Conservation (phyloP, 1,140 invertebrate genomes). For the Eulimnadia texana region DNA sequence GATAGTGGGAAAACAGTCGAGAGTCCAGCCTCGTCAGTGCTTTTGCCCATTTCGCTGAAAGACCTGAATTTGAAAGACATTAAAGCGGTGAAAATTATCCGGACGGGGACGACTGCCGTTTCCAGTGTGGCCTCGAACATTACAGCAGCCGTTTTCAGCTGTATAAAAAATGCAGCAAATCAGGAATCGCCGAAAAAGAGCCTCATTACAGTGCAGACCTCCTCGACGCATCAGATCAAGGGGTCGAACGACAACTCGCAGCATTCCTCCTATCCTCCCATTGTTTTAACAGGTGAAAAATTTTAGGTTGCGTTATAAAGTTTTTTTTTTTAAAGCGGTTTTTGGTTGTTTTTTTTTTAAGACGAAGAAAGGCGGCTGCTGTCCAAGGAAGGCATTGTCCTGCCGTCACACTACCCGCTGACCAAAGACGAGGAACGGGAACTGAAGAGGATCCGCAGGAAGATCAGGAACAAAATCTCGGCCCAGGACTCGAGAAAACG, state of each 20-base stretch:
- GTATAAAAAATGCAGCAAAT: slow-evolving; percentile 1
- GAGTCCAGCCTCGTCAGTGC: background rate
- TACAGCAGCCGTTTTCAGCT: background rate
- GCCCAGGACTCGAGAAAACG: slow-evolving; percentile 82
- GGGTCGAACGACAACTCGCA: background rate
- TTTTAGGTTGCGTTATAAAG: background rate
- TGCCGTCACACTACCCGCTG: slow-evolving; percentile 68
- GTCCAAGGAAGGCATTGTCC: slow-evolving; percentile 60
- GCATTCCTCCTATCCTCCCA: slow-evolving; percentile 9
- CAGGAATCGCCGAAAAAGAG: background rate
- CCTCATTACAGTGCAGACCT: background rate
- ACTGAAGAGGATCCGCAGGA: slow-evolving; percentile 72
- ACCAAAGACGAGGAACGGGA: slow-evolving; percentile 79
- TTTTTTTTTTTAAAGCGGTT: no score
- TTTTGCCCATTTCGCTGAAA: slow-evolving; percentile 13
- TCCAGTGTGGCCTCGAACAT: slow-evolving; percentile 1
- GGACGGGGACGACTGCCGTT: slow-evolving; percentile 6
- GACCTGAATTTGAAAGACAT: slow-evolving; percentile 15
- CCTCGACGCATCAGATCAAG: background rate
- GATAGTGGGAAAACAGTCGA: background rate
- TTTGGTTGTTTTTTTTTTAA: background rate
- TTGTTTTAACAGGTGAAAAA: slow-evolving; percentile 9
- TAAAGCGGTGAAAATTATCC: slow-evolving; percentile 16
- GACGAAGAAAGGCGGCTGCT: slow-evolving; percentile 70
- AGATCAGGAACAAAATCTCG: slow-evolving; percentile 89